These are phyloP conservation scores for Alloplasta piceator DNA, from an alignment of 2,888 invertebrate genomes.

Conservation along the genomic window DNA sequence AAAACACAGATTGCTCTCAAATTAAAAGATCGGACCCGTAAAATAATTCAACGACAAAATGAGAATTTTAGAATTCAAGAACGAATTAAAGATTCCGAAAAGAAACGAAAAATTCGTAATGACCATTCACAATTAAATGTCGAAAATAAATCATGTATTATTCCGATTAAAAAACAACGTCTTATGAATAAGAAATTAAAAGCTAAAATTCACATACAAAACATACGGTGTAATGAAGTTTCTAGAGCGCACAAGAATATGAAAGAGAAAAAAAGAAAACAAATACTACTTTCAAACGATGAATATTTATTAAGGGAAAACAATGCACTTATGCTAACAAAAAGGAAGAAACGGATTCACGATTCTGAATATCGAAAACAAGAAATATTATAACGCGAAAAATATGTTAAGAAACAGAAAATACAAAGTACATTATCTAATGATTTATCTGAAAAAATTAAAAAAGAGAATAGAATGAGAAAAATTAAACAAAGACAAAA, in stretches of 20 bases:
- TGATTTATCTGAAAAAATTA: not conserved
- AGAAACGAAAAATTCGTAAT: not conserved
- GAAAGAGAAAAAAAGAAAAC: slow-evolving; percentile 7
- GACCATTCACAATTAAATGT: not conserved
- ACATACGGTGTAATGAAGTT: not conserved
- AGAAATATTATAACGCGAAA: not conserved
- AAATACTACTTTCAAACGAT: not conserved
- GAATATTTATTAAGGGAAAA: slow-evolving; percentile 8
- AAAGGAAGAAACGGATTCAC: slow-evolving; percentile 1
- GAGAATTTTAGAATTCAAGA: not conserved
- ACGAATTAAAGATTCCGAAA: not conserved
- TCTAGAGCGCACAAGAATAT: not conserved
- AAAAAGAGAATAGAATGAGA: not conserved
- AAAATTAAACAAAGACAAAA: too few species aligned
- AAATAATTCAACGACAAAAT: slow-evolving; percentile 5
- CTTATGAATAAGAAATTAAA: not conserved
- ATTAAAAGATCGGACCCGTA: too few species aligned
- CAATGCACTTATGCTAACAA: not conserved
- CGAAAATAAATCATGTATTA: not conserved
- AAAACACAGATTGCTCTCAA: not conserved
- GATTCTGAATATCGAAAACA: too few species aligned
- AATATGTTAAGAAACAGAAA: not conserved
- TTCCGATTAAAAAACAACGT: not conserved
- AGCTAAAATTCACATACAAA: too few species aligned
- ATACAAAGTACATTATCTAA: not conserved